These are phyloP conservation scores for human DNA, from an alignment of 2,113 vertebrate species.

Conservation along the genomic window DNA sequence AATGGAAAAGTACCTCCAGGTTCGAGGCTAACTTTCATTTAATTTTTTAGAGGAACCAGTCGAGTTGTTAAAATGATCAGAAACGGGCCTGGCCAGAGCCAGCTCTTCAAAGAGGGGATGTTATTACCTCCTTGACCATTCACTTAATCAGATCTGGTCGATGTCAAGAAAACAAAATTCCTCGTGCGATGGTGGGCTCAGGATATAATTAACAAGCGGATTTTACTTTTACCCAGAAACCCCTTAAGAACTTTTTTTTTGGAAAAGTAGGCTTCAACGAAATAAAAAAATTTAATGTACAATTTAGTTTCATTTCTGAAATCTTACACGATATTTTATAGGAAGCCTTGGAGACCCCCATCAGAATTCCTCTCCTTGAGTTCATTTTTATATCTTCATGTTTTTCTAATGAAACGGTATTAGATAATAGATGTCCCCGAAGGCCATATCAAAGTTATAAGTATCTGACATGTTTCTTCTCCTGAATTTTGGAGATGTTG, in stretches of 20 bases:
- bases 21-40: neutral
- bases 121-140: neutral
- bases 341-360: neutral
- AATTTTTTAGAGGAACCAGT: neutral
- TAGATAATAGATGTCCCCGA: neutral
- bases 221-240: neutral
- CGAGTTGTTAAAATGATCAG: slow-evolving; percentile 28
- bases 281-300: neutral
- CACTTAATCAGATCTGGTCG: slow-evolving; percentile 2
- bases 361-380: neutral
- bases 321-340: neutral
- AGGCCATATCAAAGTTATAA: neutral
- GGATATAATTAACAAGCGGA: neutral
- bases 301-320: slow-evolving; percentile 27
- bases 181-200: neutral
- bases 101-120: neutral
- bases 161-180: slow-evolving; percentile 1
- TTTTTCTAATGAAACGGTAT: neutral
- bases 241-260: neutral
- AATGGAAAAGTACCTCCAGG: neutral
- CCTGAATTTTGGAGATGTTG: neutral
- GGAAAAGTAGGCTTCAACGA: neutral
- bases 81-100: neutral
- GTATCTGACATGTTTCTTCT: neutral
- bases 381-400: neutral